A percentile compares a stretch with the other conserved stretches of the same genome.
phyloP scores from a whole-genome alignment of 2,797 vertebrate genomes.

The Notolepis coatsorum region DNA sequence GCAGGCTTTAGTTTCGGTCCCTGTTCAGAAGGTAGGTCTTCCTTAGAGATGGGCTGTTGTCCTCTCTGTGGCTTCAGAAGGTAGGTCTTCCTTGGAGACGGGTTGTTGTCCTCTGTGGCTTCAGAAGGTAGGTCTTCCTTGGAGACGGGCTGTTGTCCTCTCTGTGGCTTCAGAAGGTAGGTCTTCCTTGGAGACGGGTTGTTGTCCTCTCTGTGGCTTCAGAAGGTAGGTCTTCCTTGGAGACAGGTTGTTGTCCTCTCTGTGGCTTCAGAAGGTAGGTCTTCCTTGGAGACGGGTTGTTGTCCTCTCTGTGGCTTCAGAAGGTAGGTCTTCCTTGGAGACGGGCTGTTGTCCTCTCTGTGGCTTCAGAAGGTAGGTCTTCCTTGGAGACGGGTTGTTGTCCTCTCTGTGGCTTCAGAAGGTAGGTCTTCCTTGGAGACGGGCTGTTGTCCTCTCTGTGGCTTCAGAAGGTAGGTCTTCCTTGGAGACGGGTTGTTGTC shows the following conservation, averaged over 20 bases:
- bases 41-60: slow-evolving; percentile 28
- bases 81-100: slow-evolving; percentile 19
- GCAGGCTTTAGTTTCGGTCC: too few relatives aligned
- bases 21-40: slow-evolving; percentile 12
- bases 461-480: slow-evolving; percentile 9
- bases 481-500: slow-evolving; percentile 27
- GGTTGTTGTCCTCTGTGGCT: neutral
- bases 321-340: slow-evolving; percentile 11
- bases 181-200: slow-evolving; percentile 29
- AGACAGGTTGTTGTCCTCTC: slow-evolving; percentile 21
- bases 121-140: slow-evolving; percentile 9
- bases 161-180: neutral
- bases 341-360: slow-evolving; percentile 16
- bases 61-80: neutral
- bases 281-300: slow-evolving; percentile 27
- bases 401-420: neutral
- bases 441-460: neutral
- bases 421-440: slow-evolving; percentile 17
- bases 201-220: neutral
- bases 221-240: slow-evolving; percentile 6
- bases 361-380: slow-evolving; percentile 6
- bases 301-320: neutral
- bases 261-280: slow-evolving; percentile 3
- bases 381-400: slow-evolving; percentile 30
- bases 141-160: slow-evolving; percentile 21